Conservation (phyloP, 2,888 invertebrate genomes). For the Nemurella pictetii region DNA sequence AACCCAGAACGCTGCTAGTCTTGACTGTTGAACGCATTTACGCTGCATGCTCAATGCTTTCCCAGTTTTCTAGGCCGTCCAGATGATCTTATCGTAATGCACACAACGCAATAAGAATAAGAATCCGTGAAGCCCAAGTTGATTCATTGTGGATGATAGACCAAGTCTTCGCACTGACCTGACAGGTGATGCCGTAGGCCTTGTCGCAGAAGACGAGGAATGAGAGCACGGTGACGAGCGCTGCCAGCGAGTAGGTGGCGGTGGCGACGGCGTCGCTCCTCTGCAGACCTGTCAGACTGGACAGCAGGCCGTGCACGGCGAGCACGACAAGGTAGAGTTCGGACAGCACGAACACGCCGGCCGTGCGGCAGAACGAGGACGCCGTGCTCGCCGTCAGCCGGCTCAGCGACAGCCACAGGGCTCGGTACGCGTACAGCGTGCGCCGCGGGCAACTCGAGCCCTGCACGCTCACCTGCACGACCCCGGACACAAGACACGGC, state of each 20-base stretch:
- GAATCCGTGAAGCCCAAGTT: too few species aligned
- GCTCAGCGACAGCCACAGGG: background rate
- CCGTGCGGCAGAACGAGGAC: background rate
- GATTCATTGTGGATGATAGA: too few species aligned
- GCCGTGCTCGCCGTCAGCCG: background rate
- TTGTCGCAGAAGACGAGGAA: background rate
- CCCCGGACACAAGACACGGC: too few species aligned
- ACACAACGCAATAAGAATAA: too few species aligned
- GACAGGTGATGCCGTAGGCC: background rate
- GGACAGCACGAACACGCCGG: background rate
- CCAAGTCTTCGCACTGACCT: background rate
- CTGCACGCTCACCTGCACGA: too few species aligned
- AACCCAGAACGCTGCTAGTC: too few species aligned
- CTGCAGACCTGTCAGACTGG: background rate
- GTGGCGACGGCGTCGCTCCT: background rate
- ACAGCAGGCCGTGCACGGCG: background rate
- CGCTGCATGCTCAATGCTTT: too few species aligned
- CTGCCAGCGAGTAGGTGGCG: background rate
- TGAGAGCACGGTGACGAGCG: background rate
- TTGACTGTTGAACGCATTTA: too few species aligned
- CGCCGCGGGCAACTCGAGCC: too few species aligned
- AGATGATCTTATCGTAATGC: too few species aligned
- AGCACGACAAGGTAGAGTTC: background rate
- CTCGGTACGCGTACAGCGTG: background rate
- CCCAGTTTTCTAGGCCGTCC: too few species aligned